phyloP scores from a whole-genome alignment of 2,888 invertebrate genomes.

The Drosophila limbata region DNA sequence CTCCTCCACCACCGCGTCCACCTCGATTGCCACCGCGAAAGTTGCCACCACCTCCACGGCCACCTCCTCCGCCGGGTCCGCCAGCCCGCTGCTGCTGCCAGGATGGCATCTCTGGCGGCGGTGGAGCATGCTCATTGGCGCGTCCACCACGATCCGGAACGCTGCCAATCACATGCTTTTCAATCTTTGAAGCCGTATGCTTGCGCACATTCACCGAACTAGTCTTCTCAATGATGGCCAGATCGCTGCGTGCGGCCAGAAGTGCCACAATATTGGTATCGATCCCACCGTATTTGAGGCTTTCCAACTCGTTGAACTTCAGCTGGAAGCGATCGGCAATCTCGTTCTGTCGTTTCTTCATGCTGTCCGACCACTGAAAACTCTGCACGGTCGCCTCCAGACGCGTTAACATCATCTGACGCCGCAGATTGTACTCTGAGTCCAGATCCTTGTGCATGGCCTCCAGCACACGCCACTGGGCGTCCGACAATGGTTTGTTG shows the following conservation, averaged over 20 bases:
- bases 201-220: slow-evolving; percentile 94
- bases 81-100: slow-evolving; percentile 91
- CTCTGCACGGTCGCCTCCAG: slow-evolving; percentile 98
- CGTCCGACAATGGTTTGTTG: slow-evolving; percentile 88
- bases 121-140: slow-evolving; percentile 95
- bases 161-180: slow-evolving; percentile 94
- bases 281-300: slow-evolving; percentile 83
- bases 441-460: slow-evolving; percentile 90
- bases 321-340: slow-evolving; percentile 88
- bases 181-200: slow-evolving; percentile 93
- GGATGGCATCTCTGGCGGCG: slow-evolving; percentile 98
- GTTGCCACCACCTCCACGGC: slow-evolving; percentile 76
- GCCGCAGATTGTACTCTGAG: slow-evolving; percentile 92
- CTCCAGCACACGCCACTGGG: slow-evolving; percentile 93
- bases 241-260: slow-evolving; percentile 92
- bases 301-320: slow-evolving; percentile 83
- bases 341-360: slow-evolving; percentile 90
- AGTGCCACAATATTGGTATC: slow-evolving; percentile 90
- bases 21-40: slow-evolving; percentile 78
- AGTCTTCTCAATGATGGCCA: slow-evolving; percentile 96
- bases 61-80: slow-evolving; percentile 83
- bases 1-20: slow-evolving; percentile 64
- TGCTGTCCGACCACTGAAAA: slow-evolving; percentile 96
- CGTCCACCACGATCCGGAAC: slow-evolving; percentile 98
- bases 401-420: slow-evolving; percentile 95